Percentiles rank a stretch among this genome's conserved stretches.
Evolutionary conservation across 2,888 invertebrate genomes (phyloP).

Genomic region (Drosophila putrida): DNA sequence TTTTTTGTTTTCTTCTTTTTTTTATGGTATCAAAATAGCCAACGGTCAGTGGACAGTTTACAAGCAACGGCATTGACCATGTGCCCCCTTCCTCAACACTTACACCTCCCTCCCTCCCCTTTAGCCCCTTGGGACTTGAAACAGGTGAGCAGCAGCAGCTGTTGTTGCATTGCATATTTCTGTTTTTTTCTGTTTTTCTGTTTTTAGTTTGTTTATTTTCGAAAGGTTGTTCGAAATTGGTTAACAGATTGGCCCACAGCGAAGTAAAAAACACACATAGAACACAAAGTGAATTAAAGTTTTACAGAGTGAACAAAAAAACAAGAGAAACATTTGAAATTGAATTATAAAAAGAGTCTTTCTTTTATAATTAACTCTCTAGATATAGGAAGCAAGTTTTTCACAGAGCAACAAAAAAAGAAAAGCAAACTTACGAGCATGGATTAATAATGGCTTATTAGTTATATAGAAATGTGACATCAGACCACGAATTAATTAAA

Average conservation of each 20-base stretch:
- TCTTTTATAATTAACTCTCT: not conserved
- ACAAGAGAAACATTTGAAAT: not conserved
- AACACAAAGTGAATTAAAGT: conserved; percentile 16
- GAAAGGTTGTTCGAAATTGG: conserved; percentile 51
- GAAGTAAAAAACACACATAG: conserved; percentile 13
- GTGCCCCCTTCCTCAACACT: conserved; percentile 10
- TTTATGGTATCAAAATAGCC: conserved; percentile 38
- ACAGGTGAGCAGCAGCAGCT: conserved; percentile 57
- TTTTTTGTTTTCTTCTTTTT: conserved; percentile 15
- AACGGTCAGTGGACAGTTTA: conserved; percentile 40
- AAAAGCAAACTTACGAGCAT: not conserved
- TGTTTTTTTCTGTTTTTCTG: not conserved
- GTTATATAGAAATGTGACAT: too few species aligned
- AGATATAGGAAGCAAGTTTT: not conserved
- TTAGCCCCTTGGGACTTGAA: not conserved
- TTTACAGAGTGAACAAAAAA: not conserved
- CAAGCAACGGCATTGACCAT: conserved; percentile 60
- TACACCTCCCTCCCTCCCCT: not conserved
- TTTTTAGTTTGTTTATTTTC: conserved; percentile 18
- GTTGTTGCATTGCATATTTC: conserved; percentile 42
- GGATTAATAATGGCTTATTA: too few species aligned
- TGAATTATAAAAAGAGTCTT: not conserved
- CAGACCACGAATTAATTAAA: too few species aligned
- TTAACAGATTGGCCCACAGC: conserved; percentile 46
- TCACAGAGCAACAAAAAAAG: not conserved